A percentile compares a stretch with the other conserved stretches of the same genome.
Conservation (phyloP, 2,797 vertebrate genomes). For the Sebastes wilsoni region DNA sequence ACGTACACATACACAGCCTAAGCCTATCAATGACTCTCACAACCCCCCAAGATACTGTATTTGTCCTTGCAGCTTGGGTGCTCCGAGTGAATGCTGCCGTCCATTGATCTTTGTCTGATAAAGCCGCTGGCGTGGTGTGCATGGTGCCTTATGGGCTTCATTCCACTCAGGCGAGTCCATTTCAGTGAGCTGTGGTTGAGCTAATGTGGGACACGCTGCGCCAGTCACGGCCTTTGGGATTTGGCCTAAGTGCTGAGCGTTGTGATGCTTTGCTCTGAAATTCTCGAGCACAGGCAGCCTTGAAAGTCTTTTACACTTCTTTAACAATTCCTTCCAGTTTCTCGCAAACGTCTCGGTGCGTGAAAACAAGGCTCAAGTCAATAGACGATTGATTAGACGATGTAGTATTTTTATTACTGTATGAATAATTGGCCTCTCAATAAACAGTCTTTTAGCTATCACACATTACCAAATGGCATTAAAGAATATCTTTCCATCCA, state of each 20-base stretch:
- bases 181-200: constrained; percentile 83
- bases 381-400: constrained; percentile 5
- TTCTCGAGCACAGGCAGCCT: constrained; percentile 67
- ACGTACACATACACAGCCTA: constrained; percentile 79
- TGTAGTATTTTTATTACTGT: background rate
- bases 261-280: constrained; percentile 79
- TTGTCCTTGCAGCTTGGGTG: constrained; percentile 81
- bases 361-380: constrained; percentile 10
- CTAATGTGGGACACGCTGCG: constrained; percentile 84
- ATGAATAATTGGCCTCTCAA: background rate
- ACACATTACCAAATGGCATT: background rate
- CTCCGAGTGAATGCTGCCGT: constrained; percentile 81
- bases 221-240: constrained; percentile 86
- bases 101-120: constrained; percentile 86
- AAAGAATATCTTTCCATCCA: constrained; percentile 29
- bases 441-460: background rate
- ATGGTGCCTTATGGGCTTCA: constrained; percentile 83
- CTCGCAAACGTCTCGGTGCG: constrained; percentile 21
- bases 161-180: constrained; percentile 85
- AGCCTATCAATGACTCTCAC: constrained; percentile 82
- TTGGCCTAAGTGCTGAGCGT: constrained; percentile 82
- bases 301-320: constrained; percentile 74
- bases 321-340: constrained; percentile 52
- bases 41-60: constrained; percentile 82
- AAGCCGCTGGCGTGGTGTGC: constrained; percentile 81